Evolutionary conservation across 2,797 vertebrate species (phyloP).

Genomic region (Lithobates pipiens): DNA sequence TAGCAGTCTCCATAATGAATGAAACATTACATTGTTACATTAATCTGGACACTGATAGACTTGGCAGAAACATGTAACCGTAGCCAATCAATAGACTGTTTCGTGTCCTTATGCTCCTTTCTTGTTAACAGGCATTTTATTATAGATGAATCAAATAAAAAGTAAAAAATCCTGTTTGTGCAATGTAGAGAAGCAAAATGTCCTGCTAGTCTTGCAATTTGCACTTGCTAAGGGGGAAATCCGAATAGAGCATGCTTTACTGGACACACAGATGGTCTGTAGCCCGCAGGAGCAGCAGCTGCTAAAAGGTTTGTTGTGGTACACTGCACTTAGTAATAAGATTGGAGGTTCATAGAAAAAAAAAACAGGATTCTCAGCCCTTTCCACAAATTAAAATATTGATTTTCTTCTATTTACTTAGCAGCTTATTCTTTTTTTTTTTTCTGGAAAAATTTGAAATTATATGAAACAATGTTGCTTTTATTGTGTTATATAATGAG

Average conservation of each 20-base stretch:
- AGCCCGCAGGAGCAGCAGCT: constrained; percentile 51
- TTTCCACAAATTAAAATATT: constrained; percentile 60
- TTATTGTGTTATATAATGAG: constrained; percentile 3
- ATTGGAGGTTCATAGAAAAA: constrained; percentile 47
- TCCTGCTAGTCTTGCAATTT: constrained; percentile 10
- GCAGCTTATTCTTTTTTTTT: constrained; percentile 7
- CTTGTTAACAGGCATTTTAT: too few relatives aligned
- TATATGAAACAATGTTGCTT: not conserved
- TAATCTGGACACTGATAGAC: too few relatives aligned
- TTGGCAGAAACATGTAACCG: too few relatives aligned
- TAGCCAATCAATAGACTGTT: too few relatives aligned
- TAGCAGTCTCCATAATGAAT: too few relatives aligned
- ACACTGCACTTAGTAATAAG: constrained; percentile 42
- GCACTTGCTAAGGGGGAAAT: constrained; percentile 42
- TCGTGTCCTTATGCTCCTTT: too few relatives aligned
- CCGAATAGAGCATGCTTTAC: constrained; percentile 5
- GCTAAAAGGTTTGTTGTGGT: constrained; percentile 43
- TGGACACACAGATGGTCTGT: constrained; percentile 42
- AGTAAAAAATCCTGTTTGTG: too few relatives aligned
- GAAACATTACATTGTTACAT: too few relatives aligned
- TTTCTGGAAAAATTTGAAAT: constrained; percentile 2
- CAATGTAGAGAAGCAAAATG: not conserved
- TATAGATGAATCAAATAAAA: too few relatives aligned
- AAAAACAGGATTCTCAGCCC: constrained; percentile 39
- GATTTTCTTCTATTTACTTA: constrained; percentile 47